phyloP scores from a whole-genome alignment of 1,140 invertebrate species.

The Rhyzopertha dominica region DNA sequence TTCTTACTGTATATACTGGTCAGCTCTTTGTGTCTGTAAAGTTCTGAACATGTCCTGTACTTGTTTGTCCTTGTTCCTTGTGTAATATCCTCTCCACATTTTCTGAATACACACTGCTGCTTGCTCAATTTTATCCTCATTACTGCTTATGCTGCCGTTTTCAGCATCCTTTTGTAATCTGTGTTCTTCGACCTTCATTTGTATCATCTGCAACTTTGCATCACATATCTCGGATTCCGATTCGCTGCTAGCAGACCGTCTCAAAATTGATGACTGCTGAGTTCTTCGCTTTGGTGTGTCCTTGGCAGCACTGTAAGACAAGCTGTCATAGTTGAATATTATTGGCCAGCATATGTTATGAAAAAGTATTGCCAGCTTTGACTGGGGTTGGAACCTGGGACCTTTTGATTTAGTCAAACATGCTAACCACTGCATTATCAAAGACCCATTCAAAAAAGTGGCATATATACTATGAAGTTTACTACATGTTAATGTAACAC shows the following conservation, averaged over 20 bases:
- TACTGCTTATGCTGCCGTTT: constrained; percentile 38
- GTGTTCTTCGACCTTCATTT: constrained; percentile 51
- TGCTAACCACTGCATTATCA: no score
- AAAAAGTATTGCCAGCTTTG: no score
- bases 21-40: constrained; percentile 71
- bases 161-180: constrained; percentile 49
- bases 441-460: no score
- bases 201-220: constrained; percentile 56
- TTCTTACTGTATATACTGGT: constrained; percentile 81
- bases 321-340: no score
- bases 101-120: constrained; percentile 76
- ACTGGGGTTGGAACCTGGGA: no score
- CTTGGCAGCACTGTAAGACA: no score
- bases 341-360: no score
- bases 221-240: constrained; percentile 58
- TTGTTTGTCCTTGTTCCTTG: constrained; percentile 70
- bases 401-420: no score
- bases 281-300: no score
- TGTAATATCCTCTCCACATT: constrained; percentile 81
- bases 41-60: constrained; percentile 69
- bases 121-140: constrained; percentile 44
- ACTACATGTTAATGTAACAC: no score
- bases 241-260: constrained; percentile 47
- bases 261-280: constrained; percentile 29
- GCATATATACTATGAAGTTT: no score